Conservation (phyloP, 2,113 vertebrate genomes). For the Harpagus bidentatus region DNA sequence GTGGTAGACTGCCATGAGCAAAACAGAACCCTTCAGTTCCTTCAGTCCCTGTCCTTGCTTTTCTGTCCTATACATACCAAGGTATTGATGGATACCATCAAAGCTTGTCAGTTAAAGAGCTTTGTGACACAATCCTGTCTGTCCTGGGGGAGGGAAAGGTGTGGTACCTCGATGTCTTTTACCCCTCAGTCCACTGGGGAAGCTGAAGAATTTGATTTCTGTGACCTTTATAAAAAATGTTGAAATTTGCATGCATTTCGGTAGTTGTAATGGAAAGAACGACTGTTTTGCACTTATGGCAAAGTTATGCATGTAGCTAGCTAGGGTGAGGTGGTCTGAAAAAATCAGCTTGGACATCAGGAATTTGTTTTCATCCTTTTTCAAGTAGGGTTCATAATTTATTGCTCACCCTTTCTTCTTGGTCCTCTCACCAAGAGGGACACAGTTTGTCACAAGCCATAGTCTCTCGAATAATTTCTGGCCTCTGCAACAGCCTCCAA, state of each 20-base stretch:
- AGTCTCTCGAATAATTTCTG: not conserved
- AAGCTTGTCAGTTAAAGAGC: not conserved
- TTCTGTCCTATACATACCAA: not conserved
- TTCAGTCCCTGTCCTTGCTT: not conserved
- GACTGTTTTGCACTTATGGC: not conserved
- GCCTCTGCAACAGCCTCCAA: not conserved
- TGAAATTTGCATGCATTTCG: not conserved
- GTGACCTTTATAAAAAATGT: not conserved
- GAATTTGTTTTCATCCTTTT: not conserved
- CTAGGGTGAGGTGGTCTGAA: not conserved
- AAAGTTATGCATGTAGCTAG: not conserved
- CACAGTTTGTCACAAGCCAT: not conserved
- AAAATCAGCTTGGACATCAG: not conserved
- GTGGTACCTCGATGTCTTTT: not conserved
- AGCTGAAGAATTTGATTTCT: not conserved
- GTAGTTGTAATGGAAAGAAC: not conserved
- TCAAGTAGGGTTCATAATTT: not conserved
- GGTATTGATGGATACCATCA: not conserved
- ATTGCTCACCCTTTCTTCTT: not conserved
- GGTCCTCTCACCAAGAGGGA: not conserved
- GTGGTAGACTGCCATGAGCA: not conserved
- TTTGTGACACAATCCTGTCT: not conserved
- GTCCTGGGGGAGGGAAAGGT: not conserved
- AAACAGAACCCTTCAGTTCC: not conserved
- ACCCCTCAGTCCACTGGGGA: not conserved